Conservation (phyloP, 2,797 vertebrate genomes). For the Semaprochilodus insignis region DNA sequence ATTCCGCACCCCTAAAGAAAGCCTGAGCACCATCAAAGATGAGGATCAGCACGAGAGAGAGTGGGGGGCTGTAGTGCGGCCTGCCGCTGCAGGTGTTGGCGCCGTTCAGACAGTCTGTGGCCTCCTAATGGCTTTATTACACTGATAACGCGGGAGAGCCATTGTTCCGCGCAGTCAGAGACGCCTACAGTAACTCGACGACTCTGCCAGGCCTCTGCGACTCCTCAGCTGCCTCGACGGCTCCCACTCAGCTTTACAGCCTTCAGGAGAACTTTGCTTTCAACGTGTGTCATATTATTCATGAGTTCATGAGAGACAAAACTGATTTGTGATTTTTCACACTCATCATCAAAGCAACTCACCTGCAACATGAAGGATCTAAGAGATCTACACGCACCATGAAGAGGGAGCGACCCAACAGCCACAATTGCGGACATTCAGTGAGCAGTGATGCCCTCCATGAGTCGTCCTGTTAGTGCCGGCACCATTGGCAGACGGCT, state of each 20-base stretch:
- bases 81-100: conserved; percentile 3
- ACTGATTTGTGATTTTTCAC: neutral
- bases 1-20: conserved; percentile 55
- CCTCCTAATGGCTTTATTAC: conserved; percentile 27
- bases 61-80: conserved; percentile 17
- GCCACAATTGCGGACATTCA: too few species aligned
- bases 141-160: conserved; percentile 21
- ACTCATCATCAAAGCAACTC: too few species aligned
- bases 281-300: neutral
- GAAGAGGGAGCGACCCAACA: too few species aligned
- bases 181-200: neutral
- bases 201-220: neutral
- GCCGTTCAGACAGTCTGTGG: conserved; percentile 12
- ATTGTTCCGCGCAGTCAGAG: conserved; percentile 25
- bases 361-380: too few species aligned
- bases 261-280: neutral
- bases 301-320: neutral
- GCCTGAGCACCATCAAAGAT: conserved; percentile 60
- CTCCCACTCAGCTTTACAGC: neutral
- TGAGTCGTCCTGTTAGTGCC: too few species aligned
- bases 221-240: neutral
- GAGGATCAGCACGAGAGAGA: conserved; percentile 54
- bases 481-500: too few species aligned
- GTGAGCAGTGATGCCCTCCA: too few species aligned
- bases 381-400: too few species aligned